Conservation (phyloP, 2,888 invertebrate genomes). For the Rhingia campestris region DNA sequence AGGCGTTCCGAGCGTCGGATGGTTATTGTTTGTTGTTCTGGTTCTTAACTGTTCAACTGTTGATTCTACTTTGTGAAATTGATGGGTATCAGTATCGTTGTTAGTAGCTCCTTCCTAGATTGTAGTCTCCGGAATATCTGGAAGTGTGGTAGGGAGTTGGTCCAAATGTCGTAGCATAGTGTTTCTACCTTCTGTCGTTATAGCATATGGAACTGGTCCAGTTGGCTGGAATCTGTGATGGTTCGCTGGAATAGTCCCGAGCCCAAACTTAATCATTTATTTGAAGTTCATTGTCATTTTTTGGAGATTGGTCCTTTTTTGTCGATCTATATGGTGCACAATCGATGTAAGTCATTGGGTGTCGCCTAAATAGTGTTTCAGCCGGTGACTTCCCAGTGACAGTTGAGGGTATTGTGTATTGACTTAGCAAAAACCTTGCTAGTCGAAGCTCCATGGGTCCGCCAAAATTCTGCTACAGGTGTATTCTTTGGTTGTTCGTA, state of each 20-base stretch:
- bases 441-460: slow-evolving; percentile 6
- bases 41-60: no score
- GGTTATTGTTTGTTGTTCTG: no score
- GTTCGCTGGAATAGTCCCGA: slow-evolving; percentile 11
- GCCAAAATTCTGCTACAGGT: not conserved
- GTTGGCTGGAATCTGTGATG: slow-evolving; percentile 13
- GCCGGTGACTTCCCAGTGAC: slow-evolving; percentile 3
- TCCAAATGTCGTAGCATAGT: slow-evolving; percentile 1
- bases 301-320: not conserved
- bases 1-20: no score
- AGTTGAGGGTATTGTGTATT: not conserved
- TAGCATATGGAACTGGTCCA: slow-evolving; percentile 11
- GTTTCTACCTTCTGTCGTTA: slow-evolving; percentile 1
- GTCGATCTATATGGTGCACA: not conserved
- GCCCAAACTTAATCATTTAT: slow-evolving; percentile 21
- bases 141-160: slow-evolving; percentile 3
- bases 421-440: not conserved
- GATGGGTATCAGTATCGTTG: no score
- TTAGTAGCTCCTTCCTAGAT: no score
- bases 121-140: no score
- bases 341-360: slow-evolving; percentile 7
- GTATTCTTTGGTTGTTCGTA: slow-evolving; percentile 6
- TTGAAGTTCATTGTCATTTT: not conserved
- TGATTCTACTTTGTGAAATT: no score
- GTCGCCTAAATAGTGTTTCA: slow-evolving; percentile 11